Evolutionary conservation across 2,113 vertebrate genomes (phyloP).

Genomic region (Rhombomys opimus): DNA sequence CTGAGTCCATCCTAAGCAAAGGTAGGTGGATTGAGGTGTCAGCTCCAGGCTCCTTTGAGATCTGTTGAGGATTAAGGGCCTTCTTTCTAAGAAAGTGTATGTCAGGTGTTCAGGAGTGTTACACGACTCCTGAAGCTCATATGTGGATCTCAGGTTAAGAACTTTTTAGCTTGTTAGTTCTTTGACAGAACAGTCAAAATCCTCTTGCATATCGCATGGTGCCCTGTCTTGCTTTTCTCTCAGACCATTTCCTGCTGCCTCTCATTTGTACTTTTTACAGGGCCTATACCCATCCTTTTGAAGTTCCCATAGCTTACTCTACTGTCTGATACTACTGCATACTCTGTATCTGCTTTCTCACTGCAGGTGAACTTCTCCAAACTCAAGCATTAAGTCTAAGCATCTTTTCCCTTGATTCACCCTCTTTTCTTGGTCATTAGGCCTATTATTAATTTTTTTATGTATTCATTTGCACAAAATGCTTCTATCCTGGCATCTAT

Average conservation of each 20-base stretch:
- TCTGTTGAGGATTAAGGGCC: constrained; percentile 21
- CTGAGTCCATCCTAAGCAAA: neutral
- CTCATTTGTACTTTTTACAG: neutral
- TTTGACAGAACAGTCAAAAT: neutral
- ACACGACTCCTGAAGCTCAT: neutral
- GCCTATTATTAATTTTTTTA: neutral
- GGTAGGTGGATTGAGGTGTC: too few relatives aligned
- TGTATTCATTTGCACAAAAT: neutral
- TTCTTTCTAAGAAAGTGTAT: neutral
- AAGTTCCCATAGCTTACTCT: neutral
- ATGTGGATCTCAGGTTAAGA: constrained; percentile 24
- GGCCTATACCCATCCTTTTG: neutral
- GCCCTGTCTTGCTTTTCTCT: neutral
- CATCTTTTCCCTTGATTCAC: neutral
- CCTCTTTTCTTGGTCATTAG: neutral
- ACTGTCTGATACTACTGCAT: neutral
- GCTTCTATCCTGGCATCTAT: neutral
- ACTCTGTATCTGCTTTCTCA: neutral
- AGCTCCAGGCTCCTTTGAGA: neutral
- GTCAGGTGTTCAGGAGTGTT: constrained; percentile 16
- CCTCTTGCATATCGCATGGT: neutral
- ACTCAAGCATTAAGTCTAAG: neutral
- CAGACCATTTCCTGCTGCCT: neutral
- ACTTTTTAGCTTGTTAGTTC: neutral
- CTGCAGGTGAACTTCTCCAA: neutral